These are phyloP conservation scores for Nannospalax galili DNA, from an alignment of 2,113 vertebrate genomes.

Conservation along the genomic window DNA sequence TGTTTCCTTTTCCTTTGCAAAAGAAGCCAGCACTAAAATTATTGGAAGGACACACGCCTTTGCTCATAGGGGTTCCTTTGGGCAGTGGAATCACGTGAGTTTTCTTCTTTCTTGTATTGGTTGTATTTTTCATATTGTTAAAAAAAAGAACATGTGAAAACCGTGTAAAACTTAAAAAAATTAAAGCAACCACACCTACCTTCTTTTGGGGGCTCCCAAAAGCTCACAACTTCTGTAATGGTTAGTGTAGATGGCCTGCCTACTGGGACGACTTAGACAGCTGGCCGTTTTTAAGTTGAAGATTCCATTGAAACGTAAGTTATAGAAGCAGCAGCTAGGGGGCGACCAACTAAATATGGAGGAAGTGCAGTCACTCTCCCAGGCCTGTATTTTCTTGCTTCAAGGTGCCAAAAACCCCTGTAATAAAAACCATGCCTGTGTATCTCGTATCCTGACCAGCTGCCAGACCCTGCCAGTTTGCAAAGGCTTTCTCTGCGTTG, in stretches of 20 bases:
- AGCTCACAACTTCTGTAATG: background rate
- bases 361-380: background rate
- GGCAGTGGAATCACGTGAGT: background rate
- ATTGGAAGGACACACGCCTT: background rate
- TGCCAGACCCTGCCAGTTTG: background rate
- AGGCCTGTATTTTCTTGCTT: background rate
- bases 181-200: background rate
- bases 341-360: background rate
- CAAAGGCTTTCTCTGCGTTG: background rate
- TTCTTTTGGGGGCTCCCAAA: background rate
- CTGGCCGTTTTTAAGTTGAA: background rate
- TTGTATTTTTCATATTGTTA: background rate
- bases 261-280: too few relatives aligned
- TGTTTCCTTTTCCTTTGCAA: background rate
- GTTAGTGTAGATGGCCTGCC: too few relatives aligned
- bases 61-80: background rate
- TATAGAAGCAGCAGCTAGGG: constrained; percentile 3
- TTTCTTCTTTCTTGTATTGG: background rate
- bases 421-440: background rate
- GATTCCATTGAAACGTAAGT: background rate
- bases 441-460: background rate
- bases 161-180: background rate
- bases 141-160: background rate
- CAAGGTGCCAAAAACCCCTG: background rate
- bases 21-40: background rate